Conservation (phyloP, 2,888 invertebrate species). For the Cyclophora punctaria region DNA sequence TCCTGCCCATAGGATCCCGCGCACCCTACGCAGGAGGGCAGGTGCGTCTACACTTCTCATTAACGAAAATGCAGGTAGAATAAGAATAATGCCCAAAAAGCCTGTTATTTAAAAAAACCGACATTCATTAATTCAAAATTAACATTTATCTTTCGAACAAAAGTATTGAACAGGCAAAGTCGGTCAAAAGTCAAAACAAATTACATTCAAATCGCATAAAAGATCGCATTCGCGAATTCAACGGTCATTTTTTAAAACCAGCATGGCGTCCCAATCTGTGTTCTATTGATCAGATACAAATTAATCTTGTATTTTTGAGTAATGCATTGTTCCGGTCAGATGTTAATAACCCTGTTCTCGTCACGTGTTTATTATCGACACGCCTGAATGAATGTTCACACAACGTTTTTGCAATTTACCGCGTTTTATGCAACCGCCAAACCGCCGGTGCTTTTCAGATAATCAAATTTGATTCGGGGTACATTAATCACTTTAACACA, state of each 20-base stretch:
- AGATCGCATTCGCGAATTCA: background rate
- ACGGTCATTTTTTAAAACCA: slow-evolving; percentile 4
- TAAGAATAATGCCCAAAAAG: no score
- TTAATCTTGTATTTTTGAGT: slow-evolving; percentile 24
- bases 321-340: slow-evolving; percentile 31
- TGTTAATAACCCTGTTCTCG: slow-evolving; percentile 44
- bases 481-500: slow-evolving; percentile 69
- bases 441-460: slow-evolving; percentile 39
- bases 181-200: no score
- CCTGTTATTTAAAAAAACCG: no score
- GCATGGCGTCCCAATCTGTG: slow-evolving; percentile 11
- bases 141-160: no score
- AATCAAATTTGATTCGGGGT: slow-evolving; percentile 58
- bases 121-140: no score
- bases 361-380: slow-evolving; percentile 44
- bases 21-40: no score
- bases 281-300: slow-evolving; percentile 14
- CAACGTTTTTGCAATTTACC: slow-evolving; percentile 25
- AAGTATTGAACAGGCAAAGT: no score
- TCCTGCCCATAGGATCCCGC: no score
- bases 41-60: no score
- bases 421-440: slow-evolving; percentile 18
- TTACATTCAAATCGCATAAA: background rate
- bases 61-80: no score
- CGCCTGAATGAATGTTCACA: slow-evolving; percentile 25